Evolutionary conservation across 2,113 vertebrate species (phyloP), one percentile per base, ranked within the genome.

Genomic region (Macroglossus sobrinus): DNA sequence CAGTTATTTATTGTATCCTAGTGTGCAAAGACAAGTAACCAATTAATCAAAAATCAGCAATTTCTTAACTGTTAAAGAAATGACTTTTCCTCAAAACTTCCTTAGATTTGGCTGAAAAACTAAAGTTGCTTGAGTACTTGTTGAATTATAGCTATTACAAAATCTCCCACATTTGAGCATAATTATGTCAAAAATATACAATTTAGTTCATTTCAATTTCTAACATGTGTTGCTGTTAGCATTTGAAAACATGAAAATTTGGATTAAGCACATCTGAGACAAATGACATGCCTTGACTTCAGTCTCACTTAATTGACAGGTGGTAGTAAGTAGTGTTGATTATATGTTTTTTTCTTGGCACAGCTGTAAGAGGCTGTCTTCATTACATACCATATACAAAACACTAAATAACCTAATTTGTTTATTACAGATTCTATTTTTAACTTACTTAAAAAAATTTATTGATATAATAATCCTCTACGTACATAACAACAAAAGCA

Each of bases 71-170:
- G 43, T 88, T 69, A 78, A 69, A 82, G n/a, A 84, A 80, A 93
- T 57, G 7, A 19, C 21, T 89, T 95, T 90, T 63, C 45, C 72
- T 91, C 75, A 16, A 85, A 55, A 35, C 14, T 95, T 40, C 38
- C 63, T 92, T 90, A 76, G 22, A 87, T 76, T 90, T 95, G 61
- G 24, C 68, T 89, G 43, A 74, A 97, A 84, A 86, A 63, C 38
- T 93, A 76, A 84, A 69, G 79, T 82, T 87, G 38, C 53, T 66
- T 91, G 24, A 63, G 30, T 59, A 82, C n/a, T 59, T 91, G 47
- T 3, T 85, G 38, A 94, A 76, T 87, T 28, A 93, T 6, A 59
- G 63, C n/a, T 57, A 61, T 88, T 74, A 57, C 3, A 69, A 81
- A 69, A 76, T 68, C 14, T 47, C 30, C 13, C 80, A 89, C 16